Conservation (phyloP, 64 coral and sea anemone genomes). For the Pachyseris speciosa region DNA sequence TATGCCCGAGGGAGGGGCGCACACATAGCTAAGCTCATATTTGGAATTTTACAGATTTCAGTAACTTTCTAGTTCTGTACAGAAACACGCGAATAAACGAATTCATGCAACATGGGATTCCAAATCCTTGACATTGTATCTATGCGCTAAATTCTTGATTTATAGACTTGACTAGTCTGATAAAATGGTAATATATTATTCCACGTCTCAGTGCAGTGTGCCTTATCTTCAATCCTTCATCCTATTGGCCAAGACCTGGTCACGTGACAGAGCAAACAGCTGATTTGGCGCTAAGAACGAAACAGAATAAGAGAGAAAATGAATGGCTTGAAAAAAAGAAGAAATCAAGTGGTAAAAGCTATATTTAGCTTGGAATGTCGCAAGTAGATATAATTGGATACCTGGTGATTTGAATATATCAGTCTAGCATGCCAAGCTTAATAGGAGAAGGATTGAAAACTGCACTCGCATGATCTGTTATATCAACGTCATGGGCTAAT, state of each 20-base stretch:
- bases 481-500: too few relatives aligned
- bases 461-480: not conserved
- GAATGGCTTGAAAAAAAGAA: conserved; percentile 9
- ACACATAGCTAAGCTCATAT: too few relatives aligned
- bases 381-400: not conserved
- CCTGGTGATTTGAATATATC: not conserved
- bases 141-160: not conserved
- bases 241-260: conserved; percentile 17
- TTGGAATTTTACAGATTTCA: too few relatives aligned
- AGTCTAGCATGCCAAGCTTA: not conserved
- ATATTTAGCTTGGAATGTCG: not conserved
- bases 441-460: not conserved
- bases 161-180: not conserved
- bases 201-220: not conserved
- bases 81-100: too few relatives aligned
- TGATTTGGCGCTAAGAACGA: conserved; percentile 52
- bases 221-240: conserved; percentile 37
- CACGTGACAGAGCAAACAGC: conserved; percentile 33
- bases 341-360: not conserved
- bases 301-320: conserved; percentile 17
- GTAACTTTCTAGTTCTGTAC: too few relatives aligned
- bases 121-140: too few relatives aligned
- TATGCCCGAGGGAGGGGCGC: too few relatives aligned
- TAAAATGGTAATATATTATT: not conserved
- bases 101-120: too few relatives aligned